Evolutionary conservation across 2,113 vertebrate species (phyloP), one percentile per base, ranked within the genome.

Genomic region (Stigmatopora argus): DNA sequence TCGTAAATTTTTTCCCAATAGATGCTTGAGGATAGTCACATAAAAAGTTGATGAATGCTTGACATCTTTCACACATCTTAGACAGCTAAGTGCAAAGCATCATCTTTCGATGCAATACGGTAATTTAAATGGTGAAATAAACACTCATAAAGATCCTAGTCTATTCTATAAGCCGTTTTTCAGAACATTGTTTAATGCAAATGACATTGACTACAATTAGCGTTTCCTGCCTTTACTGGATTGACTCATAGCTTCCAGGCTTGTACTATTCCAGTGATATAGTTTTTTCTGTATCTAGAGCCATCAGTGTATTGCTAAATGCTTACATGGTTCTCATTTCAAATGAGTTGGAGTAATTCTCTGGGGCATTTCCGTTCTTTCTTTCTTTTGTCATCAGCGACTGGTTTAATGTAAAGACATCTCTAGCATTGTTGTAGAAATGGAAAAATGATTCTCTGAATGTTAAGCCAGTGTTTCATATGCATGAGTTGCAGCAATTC

Each of bases 1-100:
- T 74, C 44, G 4, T 19, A 60, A 19, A 38, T 10, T 41, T 59
- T 57, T 47, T 44, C 77, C 74, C 77, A 80, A 82, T 78, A 73
- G 66, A 18, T 44, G 69, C 69, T 55, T 17, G 75, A 48, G 35
- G 60, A 79, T 58, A 26, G 41, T 72, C 60, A 63, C 68, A 66
- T 55, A 35, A 17, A 18, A 58, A 68, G 65, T 71, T 73, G 44
- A 21, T 8, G 34, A 64, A 51, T 44, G 61, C 74, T 71, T 35
- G 41, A 66, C 47, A 55, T 64, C 26, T 68, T 72, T 74, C 64
- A 38, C 58, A 26, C 23, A 51, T 64, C 41, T 35, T 71, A 45
- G 44, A 17, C 46, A 34, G 31, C 64, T 0, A 44, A 62, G 35
- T 23, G 56, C 21, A 31, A 15, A 35, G 44, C 18, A 10, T 21